phyloP scores from a whole-genome alignment of 2,888 invertebrate genomes.

The Dendrolimus pini region DNA sequence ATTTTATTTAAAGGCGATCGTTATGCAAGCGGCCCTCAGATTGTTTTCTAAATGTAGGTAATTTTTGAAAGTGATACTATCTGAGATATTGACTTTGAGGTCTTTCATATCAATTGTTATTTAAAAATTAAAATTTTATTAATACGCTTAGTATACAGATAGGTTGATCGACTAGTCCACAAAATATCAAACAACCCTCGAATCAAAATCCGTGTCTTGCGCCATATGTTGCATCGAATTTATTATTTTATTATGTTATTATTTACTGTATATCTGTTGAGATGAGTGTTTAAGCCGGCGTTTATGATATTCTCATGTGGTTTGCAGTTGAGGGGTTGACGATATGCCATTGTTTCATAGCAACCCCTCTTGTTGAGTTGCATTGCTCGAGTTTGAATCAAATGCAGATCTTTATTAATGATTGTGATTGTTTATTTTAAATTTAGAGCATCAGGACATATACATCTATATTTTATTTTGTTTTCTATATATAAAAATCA shows the following conservation, averaged over 20 bases:
- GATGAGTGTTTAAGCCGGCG: constrained; percentile 74
- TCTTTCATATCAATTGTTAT: too few relatives aligned
- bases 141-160: not conserved
- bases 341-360: constrained; percentile 65
- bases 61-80: too few relatives aligned
- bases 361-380: constrained; percentile 58
- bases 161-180: not conserved
- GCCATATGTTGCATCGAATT: constrained; percentile 70
- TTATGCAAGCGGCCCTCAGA: too few relatives aligned
- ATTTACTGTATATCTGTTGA: constrained; percentile 65
- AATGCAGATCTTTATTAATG: constrained; percentile 10
- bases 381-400: constrained; percentile 31
- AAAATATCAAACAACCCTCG: constrained; percentile 22
- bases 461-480: too few relatives aligned
- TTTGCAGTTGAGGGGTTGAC: constrained; percentile 53
- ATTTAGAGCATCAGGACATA: not conserved
- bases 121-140: too few relatives aligned
- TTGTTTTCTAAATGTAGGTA: too few relatives aligned
- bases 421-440: not conserved
- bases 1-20: too few relatives aligned
- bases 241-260: constrained; percentile 75
- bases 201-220: constrained; percentile 25
- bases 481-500: too few relatives aligned
- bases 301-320: constrained; percentile 74
- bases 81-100: too few relatives aligned